Conservation (phyloP, 2,797 vertebrate genomes). For the Enoplosus armatus region DNA sequence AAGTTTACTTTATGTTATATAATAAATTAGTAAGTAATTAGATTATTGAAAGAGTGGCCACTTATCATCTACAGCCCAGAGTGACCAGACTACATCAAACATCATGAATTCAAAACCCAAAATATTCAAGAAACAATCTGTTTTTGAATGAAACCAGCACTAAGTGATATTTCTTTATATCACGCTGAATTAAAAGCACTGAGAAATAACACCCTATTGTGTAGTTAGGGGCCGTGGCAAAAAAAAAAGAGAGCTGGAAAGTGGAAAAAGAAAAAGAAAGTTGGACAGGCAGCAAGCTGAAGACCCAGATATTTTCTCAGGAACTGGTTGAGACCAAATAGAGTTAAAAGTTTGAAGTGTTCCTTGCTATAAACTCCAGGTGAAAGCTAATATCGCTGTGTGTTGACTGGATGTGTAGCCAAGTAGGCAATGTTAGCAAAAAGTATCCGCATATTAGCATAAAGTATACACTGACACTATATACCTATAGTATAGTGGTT, state of each 20-base stretch:
- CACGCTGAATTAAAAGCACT: too few species aligned
- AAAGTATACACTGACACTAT: neutral
- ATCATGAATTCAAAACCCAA: neutral
- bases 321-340: neutral
- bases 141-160: too few species aligned
- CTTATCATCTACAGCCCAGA: neutral
- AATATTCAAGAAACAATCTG: too few species aligned
- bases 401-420: neutral
- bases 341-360: neutral
- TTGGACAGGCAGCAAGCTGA: neutral
- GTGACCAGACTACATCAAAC: neutral
- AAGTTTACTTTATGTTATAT: neutral
- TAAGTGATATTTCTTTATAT: neutral
- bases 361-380: too few species aligned
- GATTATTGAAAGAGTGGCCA: neutral
- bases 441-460: neutral
- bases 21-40: neutral
- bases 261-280: too few species aligned
- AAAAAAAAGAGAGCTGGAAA: too few species aligned
- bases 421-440: too few species aligned
- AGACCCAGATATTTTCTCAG: neutral
- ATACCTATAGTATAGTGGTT: neutral
- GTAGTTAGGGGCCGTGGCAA: too few species aligned
- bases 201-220: neutral
- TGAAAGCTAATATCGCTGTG: neutral